Percentiles rank a stretch among this genome's conserved stretches.
Conservation (phyloP, 2,888 invertebrate genomes). For the Amphipoea oculea region DNA sequence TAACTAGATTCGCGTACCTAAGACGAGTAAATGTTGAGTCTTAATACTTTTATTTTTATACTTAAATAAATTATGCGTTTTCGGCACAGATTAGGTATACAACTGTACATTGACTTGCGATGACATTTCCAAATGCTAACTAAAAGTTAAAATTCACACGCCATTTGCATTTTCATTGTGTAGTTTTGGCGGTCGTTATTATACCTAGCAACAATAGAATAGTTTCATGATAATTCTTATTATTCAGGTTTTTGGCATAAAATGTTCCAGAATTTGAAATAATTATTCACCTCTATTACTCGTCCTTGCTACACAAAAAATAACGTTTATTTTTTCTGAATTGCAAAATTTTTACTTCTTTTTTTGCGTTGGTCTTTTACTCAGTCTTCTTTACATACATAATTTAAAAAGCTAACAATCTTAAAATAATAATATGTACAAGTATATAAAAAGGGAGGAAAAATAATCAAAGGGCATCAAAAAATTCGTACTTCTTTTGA, state of each 20-base stretch:
- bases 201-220: constrained; percentile 44
- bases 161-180: constrained; percentile 63
- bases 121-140: constrained; percentile 58
- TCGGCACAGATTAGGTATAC: constrained; percentile 47
- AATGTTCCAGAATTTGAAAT: constrained; percentile 16
- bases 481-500: not conserved
- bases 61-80: constrained; percentile 19
- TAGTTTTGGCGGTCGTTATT: constrained; percentile 40
- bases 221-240: constrained; percentile 43
- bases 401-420: no score
- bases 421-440: no score
- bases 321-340: not conserved
- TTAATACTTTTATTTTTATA: not conserved
- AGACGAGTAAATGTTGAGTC: not conserved
- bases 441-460: no score
- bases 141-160: constrained; percentile 62
- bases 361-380: no score
- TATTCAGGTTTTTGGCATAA: constrained; percentile 17
- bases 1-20: not conserved
- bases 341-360: not conserved
- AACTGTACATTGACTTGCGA: constrained; percentile 63
- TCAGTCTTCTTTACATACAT: no score
- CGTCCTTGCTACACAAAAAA: constrained; percentile 1
- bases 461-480: no score
- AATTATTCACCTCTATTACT: constrained; percentile 3